Evolutionary conservation across 1,140 invertebrate genomes (phyloP).

Genomic region (Penaeus indicus): DNA sequence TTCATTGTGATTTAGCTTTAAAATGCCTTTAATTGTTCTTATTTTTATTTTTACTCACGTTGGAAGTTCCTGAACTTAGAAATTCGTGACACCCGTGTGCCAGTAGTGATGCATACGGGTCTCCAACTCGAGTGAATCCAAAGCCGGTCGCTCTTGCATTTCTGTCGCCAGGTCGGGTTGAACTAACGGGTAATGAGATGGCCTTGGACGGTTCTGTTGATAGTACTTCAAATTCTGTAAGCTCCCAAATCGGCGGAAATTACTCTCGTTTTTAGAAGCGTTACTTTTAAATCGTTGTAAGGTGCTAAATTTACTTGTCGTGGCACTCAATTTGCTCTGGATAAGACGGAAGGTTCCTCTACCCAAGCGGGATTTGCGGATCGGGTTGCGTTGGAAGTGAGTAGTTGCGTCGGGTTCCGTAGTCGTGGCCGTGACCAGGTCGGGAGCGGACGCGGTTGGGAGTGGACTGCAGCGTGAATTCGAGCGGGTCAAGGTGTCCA

Average conservation of each 20-base stretch:
- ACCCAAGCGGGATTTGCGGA: conserved; percentile 54
- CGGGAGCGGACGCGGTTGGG: conserved; percentile 50
- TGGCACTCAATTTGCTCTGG: conserved; percentile 52
- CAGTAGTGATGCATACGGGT: conserved; percentile 62
- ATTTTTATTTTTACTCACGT: background rate
- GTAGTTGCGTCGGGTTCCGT: conserved; percentile 24
- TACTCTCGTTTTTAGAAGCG: conserved; percentile 28
- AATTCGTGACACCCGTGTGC: conserved; percentile 58
- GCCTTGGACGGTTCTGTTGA: conserved; percentile 38
- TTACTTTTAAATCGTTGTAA: conserved; percentile 35
- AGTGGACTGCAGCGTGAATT: conserved; percentile 15
- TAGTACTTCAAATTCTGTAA: conserved; percentile 59
- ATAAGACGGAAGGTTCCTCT: conserved; percentile 53
- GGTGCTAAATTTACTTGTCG: conserved; percentile 54
- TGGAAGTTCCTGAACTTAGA: background rate
- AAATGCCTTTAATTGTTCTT: background rate
- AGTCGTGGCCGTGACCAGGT: conserved; percentile 43
- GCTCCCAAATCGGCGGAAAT: conserved; percentile 55
- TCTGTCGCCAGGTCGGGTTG: conserved; percentile 36
- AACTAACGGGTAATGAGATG: conserved; percentile 34
- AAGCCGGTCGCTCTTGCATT: conserved; percentile 46
- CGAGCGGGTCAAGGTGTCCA: conserved; percentile 78
- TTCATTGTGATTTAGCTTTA: background rate
- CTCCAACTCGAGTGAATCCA: conserved; percentile 58
- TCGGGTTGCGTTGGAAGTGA: conserved; percentile 46